These are phyloP conservation scores for Fragum fragum DNA, from an alignment of 2,888 invertebrate genomes.

Conservation along the genomic window DNA sequence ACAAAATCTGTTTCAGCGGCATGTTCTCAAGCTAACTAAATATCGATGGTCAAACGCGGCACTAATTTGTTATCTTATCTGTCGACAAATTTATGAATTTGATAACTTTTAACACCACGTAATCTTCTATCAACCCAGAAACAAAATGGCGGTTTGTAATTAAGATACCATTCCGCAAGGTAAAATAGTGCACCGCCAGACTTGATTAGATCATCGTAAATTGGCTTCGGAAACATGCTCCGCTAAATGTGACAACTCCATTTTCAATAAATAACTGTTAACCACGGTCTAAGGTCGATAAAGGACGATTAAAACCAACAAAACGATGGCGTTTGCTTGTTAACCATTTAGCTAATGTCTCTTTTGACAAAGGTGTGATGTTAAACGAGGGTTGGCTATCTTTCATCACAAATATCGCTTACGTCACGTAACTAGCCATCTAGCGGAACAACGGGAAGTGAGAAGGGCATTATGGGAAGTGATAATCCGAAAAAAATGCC, in stretches of 20 bases:
- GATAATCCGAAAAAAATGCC: conserved; percentile 50
- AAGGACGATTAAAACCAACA: conserved; percentile 48
- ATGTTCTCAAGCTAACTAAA: too few relatives aligned
- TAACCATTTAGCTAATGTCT: conserved; percentile 41
- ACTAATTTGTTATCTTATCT: too few relatives aligned
- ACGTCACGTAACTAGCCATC: conserved; percentile 27
- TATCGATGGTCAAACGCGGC: too few relatives aligned
- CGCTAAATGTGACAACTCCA: conserved; percentile 45
- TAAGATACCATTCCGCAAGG: conserved; percentile 21
- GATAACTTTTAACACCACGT: not conserved
- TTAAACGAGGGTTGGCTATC: conserved; percentile 39
- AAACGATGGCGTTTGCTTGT: conserved; percentile 19
- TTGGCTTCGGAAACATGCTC: conserved; percentile 43
- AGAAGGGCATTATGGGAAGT: conserved; percentile 53
- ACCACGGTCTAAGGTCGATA: conserved; percentile 27
- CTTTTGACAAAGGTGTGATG: conserved; percentile 50
- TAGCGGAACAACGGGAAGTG: conserved; percentile 48
- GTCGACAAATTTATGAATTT: not conserved
- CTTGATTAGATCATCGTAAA: conserved; percentile 13
- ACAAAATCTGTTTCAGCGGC: too few relatives aligned
- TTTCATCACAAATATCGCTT: conserved; percentile 40
- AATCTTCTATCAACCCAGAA: not conserved
- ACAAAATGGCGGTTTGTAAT: conserved; percentile 1
- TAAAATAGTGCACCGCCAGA: not conserved
- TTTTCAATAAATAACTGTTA: conserved; percentile 15